Evolutionary conservation across 1,140 invertebrate species (phyloP).

Genomic region (Andricus grossulariae): DNA sequence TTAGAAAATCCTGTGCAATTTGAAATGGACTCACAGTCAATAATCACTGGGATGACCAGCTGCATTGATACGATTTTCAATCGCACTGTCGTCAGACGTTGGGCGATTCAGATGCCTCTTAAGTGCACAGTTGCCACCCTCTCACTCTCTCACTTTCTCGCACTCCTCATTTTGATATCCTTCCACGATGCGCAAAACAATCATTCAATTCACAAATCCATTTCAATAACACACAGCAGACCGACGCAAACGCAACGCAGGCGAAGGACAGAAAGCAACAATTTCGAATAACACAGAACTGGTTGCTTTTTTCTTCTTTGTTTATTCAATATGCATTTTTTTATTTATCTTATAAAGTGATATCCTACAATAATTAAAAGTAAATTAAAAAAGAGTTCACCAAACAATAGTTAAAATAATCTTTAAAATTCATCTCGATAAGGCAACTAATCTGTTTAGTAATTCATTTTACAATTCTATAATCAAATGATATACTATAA

Average conservation of each 20-base stretch:
- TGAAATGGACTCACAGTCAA: background rate
- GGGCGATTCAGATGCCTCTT: conserved; percentile 53
- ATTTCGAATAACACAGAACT: conserved; percentile 49
- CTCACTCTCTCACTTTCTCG: conserved; percentile 33
- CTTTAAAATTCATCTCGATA: conserved; percentile 57
- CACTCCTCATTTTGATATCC: conserved; percentile 49
- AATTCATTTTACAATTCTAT: conserved; percentile 70
- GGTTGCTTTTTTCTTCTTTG: conserved; percentile 56
- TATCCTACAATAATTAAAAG: conserved; percentile 61
- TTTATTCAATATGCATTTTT: conserved; percentile 64
- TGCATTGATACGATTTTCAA: conserved; percentile 27
- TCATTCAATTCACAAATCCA: conserved; percentile 43
- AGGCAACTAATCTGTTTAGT: conserved; percentile 72
- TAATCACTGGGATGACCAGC: conserved; percentile 20
- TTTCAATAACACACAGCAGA: conserved; percentile 9
- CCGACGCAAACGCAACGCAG: conserved; percentile 14
- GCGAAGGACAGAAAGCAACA: conserved; percentile 30
- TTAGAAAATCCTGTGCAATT: too few species aligned
- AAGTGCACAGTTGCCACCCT: conserved; percentile 69
- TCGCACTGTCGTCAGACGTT: background rate
- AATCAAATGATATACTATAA: conserved; percentile 69
- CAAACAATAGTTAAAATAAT: conserved; percentile 38
- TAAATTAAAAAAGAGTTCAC: conserved; percentile 56
- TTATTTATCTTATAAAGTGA: conserved; percentile 58
- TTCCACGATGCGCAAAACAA: conserved; percentile 37